These are phyloP conservation scores for Ectropis grisescens DNA, from an alignment of 1,140 invertebrate genomes.

Conservation along the genomic window DNA sequence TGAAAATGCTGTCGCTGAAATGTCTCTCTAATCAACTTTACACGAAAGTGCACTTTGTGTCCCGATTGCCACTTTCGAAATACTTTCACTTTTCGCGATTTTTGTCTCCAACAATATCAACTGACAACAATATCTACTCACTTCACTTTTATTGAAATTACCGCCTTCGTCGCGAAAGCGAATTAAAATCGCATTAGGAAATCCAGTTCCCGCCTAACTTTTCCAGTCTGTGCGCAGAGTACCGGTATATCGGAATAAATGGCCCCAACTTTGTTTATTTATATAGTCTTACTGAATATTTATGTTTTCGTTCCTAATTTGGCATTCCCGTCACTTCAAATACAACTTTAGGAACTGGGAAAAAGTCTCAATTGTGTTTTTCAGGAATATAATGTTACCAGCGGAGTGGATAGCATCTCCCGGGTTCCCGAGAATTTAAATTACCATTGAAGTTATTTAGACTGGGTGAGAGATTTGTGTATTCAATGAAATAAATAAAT, in stretches of 20 bases:
- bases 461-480: too few relatives aligned
- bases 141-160: constrained; percentile 58
- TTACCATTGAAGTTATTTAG: too few relatives aligned
- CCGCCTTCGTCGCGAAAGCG: constrained; percentile 48
- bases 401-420: too few relatives aligned
- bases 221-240: constrained; percentile 51
- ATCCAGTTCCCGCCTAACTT: constrained; percentile 62
- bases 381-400: background rate
- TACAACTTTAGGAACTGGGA: constrained; percentile 13
- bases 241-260: constrained; percentile 64
- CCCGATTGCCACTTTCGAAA: too few relatives aligned
- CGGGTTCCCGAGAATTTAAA: too few relatives aligned
- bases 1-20: too few relatives aligned
- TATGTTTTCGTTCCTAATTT: constrained; percentile 52
- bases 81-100: too few relatives aligned
- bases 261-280: constrained; percentile 62
- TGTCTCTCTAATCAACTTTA: too few relatives aligned
- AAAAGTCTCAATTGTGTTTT: constrained; percentile 13
- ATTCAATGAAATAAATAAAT: too few relatives aligned
- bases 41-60: too few relatives aligned
- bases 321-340: constrained; percentile 31
- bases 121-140: constrained; percentile 36
- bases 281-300: constrained; percentile 63
- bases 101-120: too few relatives aligned
- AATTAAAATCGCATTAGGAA: constrained; percentile 66